Conservation (phyloP, 1,140 invertebrate genomes). For the Drosophila busckii region DNA sequence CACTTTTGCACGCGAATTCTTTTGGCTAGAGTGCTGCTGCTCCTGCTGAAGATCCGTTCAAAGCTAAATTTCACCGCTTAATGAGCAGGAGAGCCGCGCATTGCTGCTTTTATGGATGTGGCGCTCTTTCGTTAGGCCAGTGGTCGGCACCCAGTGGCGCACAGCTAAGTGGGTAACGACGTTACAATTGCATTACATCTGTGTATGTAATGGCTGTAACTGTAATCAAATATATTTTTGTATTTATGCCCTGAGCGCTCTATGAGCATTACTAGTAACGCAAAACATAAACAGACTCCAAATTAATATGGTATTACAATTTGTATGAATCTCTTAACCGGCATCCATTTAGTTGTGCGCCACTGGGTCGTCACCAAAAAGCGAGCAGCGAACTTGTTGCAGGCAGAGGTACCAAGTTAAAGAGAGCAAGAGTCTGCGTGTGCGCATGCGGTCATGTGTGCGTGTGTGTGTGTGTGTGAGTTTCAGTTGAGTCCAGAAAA, state of each 20-base stretch:
- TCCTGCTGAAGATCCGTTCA: conserved; percentile 12
- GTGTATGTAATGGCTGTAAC: too few relatives aligned
- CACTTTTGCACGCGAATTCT: conserved; percentile 3
- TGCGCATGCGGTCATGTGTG: neutral
- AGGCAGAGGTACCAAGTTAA: neutral
- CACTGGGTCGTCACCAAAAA: too few relatives aligned
- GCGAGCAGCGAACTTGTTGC: conserved; percentile 1
- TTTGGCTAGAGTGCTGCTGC: neutral
- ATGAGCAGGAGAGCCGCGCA: conserved; percentile 33
- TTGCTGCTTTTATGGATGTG: conserved; percentile 36
- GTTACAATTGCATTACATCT: too few relatives aligned
- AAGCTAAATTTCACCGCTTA: conserved; percentile 45
- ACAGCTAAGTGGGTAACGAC: conserved; percentile 22
- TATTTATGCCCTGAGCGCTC: too few relatives aligned
- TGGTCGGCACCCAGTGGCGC: too few relatives aligned
- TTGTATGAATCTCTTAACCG: too few relatives aligned
- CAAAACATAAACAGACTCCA: too few relatives aligned
- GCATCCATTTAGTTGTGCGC: too few relatives aligned
- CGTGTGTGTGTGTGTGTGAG: neutral
- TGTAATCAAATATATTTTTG: too few relatives aligned
- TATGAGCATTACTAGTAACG: too few relatives aligned
- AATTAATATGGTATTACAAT: too few relatives aligned
- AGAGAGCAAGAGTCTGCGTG: neutral
- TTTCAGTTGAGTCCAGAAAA: conserved; percentile 1
- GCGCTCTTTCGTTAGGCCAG: conserved; percentile 23